Percentiles rank a stretch among this genome's conserved stretches.
Evolutionary conservation across 2,888 invertebrate species (phyloP).

Genomic region (Drosophila pegasa): DNA sequence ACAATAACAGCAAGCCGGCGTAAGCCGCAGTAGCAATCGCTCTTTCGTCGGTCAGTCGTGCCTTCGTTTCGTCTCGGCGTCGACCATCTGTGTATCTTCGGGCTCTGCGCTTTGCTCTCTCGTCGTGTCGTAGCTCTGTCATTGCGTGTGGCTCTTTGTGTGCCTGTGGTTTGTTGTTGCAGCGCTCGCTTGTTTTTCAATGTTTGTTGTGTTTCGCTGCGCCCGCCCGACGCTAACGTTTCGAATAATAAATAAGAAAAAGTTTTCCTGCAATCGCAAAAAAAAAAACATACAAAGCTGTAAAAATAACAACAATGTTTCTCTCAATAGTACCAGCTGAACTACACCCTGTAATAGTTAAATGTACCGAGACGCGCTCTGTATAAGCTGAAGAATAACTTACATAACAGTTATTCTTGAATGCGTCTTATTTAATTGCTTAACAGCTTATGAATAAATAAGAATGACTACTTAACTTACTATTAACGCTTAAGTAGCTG

Average conservation of each 20-base stretch:
- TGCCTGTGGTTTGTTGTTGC: slow-evolving; percentile 39
- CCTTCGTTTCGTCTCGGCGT: slow-evolving; percentile 54
- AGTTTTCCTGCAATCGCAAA: slow-evolving; percentile 77
- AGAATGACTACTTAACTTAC: no score
- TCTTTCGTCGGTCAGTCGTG: slow-evolving; percentile 40
- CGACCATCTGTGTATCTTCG: slow-evolving; percentile 36
- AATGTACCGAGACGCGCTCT: background rate
- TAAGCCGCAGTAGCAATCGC: slow-evolving; percentile 13
- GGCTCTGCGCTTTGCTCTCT: slow-evolving; percentile 49
- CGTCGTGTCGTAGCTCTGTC: slow-evolving; percentile 31
- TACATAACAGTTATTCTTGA: background rate
- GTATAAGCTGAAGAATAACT: background rate
- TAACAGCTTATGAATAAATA: background rate
- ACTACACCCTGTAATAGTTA: slow-evolving; percentile 9
- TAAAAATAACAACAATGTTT: slow-evolving; percentile 56
- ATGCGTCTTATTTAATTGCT: background rate
- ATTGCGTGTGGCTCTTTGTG: slow-evolving; percentile 58
- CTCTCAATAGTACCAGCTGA: background rate
- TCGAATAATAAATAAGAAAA: slow-evolving; percentile 84
- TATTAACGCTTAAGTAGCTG: background rate
- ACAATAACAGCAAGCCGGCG: slow-evolving; percentile 13
- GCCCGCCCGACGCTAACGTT: slow-evolving; percentile 52
- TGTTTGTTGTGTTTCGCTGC: slow-evolving; percentile 64
- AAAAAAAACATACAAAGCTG: slow-evolving; percentile 49
- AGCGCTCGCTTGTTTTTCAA: slow-evolving; percentile 68